phyloP scores from a whole-genome alignment of 37 sponge, comb jelly and placozoan species.

The Trichoplax adhaerens region DNA sequence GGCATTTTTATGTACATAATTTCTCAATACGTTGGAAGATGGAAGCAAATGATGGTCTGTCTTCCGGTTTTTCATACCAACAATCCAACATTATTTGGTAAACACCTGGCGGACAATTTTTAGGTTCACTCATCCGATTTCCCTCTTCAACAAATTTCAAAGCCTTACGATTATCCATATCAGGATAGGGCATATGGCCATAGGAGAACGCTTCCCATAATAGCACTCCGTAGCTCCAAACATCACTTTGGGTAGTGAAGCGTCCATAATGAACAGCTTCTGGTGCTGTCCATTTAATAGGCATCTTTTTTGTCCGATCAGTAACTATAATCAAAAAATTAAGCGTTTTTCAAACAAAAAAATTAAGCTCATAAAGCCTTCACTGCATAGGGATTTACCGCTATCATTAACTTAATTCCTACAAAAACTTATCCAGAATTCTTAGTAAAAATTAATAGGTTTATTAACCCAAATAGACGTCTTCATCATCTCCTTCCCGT shows the following conservation, averaged over 20 bases:
- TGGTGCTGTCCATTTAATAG: constrained; percentile 92
- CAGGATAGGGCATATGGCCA: constrained; percentile 81
- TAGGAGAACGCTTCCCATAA: constrained; percentile 74
- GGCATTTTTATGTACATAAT: no score
- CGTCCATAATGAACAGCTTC: constrained; percentile 65
- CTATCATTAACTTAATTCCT: no score
- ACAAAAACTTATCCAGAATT: no score
- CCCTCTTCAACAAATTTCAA: constrained; percentile 34
- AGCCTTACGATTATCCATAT: constrained; percentile 38
- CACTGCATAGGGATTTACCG: no score
- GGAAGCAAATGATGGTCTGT: constrained; percentile 52
- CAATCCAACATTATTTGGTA: constrained; percentile 65
- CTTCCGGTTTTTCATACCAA: constrained; percentile 79
- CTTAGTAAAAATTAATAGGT: no score
- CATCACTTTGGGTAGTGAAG: constrained; percentile 76
- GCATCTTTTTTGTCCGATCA: constrained; percentile 37
- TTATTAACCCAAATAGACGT: constrained; percentile 33
- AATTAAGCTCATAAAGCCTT: no score
- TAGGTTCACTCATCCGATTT: constrained; percentile 60
- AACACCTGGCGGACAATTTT: constrained; percentile 46
- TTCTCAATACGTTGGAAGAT: background rate
- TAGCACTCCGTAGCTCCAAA: constrained; percentile 83
- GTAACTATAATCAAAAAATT: no score
- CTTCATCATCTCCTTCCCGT: constrained; percentile 42
- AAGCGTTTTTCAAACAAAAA: no score